These are phyloP conservation scores for Spilogale gracilis DNA, from an alignment of 2,113 vertebrate genomes.

Conservation along the genomic window DNA sequence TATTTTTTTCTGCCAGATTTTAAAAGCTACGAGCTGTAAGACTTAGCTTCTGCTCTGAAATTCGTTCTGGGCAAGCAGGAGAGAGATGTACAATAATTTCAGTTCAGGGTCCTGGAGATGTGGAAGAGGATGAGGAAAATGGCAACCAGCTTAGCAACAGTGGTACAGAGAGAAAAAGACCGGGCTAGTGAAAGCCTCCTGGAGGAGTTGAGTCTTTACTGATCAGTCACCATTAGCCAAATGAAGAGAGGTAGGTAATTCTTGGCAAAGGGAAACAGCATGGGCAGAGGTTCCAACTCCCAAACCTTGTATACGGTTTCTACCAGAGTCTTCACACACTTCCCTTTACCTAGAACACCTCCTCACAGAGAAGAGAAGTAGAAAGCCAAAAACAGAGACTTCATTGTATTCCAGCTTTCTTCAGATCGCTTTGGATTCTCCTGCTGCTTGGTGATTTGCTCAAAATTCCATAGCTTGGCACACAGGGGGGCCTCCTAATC, in stretches of 20 bases:
- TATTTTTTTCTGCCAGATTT: neutral
- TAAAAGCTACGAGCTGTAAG: neutral
- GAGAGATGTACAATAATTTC: neutral
- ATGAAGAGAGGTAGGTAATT: neutral
- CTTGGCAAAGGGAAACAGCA: neutral
- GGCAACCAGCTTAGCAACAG: neutral
- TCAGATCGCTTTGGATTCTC: neutral
- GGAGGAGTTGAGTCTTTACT: neutral
- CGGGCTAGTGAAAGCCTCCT: neutral
- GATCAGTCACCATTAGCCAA: no score
- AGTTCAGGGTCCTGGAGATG: neutral
- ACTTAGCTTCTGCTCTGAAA: neutral
- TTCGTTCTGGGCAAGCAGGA: no score
- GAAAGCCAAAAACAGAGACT: neutral
- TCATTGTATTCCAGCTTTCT: neutral
- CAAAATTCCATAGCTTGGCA: neutral
- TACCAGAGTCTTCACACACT: neutral
- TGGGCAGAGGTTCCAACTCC: neutral
- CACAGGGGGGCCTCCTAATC: neutral
- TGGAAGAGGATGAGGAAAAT: neutral
- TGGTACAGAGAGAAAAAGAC: accelerated
- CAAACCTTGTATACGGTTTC: neutral
- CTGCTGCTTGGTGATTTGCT: neutral
- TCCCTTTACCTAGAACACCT: neutral
- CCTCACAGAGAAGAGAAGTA: neutral